Base-by-base conservation (phyloP, 2,888 invertebrate species). In the Hirtodrosophila duncani region DNA sequence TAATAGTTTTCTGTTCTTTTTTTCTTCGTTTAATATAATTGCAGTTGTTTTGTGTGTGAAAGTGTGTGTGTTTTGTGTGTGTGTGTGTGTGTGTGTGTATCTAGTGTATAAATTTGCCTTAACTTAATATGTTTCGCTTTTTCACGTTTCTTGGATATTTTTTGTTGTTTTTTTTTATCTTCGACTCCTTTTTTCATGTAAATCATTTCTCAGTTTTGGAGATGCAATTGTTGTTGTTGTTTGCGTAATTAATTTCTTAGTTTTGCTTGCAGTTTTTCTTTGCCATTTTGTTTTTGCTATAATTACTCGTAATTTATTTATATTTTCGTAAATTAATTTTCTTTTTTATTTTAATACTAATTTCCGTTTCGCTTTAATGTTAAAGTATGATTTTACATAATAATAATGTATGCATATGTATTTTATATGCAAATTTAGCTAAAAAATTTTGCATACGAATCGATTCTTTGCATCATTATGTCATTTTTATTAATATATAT, bases 381-480 rank as follows among this genome's bases (percentile, higher is more conserved):
- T 77, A 55, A 64, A 75, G 71, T n/a, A n/a, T 67, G 66, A 70
- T 80, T 79, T 71, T 83, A 74, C 75, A 81, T 68, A 81, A 79
- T 83, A 67, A 70, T 69, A n/a, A n/a, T n/a, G n/a, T n/a, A n/a
- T n/a, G n/a, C n/a, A n/a, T n/a, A n/a, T n/a, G 57, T 67, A 64
- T 62, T n/a, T 68, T 72, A 63, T 69, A 77, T 69, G 74, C 78
- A 75, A 71, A 68, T 64, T 62, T 58, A 58, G 63, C 59, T 69
- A 67, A 77, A 75, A 71, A n/a, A n/a, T n/a, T n/a, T 56, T 72
- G 74, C 66, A 67, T 75, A 57, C 23, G 34, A 52, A 52, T 59
- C 42, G 38, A 29, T 39, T 21, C 45, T 51, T 23, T 34, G 9
- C 6, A 4, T 20, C 6, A 4, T 6, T 20, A 6, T 20, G 4